Percentiles rank a stretch among this genome's conserved stretches.
Conservation (phyloP, 2,888 invertebrate species). For the Heterodera filipjevi region DNA sequence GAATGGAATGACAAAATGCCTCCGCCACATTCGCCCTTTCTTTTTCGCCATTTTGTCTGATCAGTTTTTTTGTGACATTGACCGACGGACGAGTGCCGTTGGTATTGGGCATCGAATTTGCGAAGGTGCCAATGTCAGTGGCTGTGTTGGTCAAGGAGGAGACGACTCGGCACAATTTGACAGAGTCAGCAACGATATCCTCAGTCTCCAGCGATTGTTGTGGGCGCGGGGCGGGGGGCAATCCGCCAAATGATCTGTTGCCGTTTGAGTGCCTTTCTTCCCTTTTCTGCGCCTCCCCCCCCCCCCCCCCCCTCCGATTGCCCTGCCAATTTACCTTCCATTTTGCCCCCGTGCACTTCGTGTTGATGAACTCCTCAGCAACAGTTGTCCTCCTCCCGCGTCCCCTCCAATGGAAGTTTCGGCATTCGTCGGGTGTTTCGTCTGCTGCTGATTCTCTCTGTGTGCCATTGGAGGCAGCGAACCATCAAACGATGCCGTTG, state of each 20-base stretch:
- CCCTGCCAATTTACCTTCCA: background rate
- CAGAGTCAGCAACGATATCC: background rate
- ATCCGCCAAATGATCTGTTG: background rate
- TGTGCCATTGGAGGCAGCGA: constrained; percentile 5
- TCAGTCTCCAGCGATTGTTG: constrained; percentile 17
- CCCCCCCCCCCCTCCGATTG: background rate
- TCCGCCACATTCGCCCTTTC: background rate
- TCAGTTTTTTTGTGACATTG: background rate
- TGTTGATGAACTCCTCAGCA: constrained; percentile 19
- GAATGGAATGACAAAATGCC: background rate
- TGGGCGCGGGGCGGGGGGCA: background rate
- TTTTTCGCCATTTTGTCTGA: background rate
- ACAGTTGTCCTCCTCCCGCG: background rate
- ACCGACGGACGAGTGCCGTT: background rate
- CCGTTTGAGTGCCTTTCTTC: background rate
- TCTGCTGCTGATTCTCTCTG: background rate
- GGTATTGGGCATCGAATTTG: background rate
- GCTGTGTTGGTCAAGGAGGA: background rate
- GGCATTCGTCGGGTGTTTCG: background rate
- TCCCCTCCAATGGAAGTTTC: background rate
- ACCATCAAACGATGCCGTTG: background rate
- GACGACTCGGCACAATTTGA: background rate
- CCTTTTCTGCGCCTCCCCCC: background rate
- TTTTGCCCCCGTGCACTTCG: constrained; percentile 11
- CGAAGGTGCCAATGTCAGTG: constrained; percentile 8